A percentile compares a stretch with the other conserved stretches of the same genome.
Conservation (phyloP, 2,113 vertebrate species). For the Gymnocephalus cernua region DNA sequence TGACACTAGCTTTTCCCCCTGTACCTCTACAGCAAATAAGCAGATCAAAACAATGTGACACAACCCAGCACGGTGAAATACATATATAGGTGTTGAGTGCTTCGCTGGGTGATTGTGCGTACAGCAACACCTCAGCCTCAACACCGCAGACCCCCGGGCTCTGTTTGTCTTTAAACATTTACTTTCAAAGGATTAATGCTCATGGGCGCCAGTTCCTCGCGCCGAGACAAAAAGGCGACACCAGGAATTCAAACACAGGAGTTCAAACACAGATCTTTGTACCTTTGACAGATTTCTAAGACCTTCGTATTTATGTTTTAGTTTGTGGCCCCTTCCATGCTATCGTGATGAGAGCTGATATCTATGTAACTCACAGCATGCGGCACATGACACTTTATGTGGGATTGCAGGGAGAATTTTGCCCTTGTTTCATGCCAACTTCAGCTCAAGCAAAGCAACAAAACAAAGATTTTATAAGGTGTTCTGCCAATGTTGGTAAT, state of each 20-base stretch:
- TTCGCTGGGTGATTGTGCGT: constrained; percentile 57
- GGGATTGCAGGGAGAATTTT: constrained; percentile 7
- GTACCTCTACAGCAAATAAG: constrained; percentile 53
- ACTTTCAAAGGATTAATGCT: constrained; percentile 91
- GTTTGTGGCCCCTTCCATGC: constrained; percentile 58
- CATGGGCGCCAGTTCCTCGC: constrained; percentile 85
- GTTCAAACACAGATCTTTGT: constrained; percentile 81
- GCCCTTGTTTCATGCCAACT: constrained; percentile 35
- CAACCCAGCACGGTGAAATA: constrained; percentile 46
- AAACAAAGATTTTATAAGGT: constrained; percentile 1
- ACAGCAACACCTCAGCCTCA: constrained; percentile 77
- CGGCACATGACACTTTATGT: not conserved
- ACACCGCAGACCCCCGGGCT: constrained; percentile 78
- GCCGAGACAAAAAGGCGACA: constrained; percentile 94
- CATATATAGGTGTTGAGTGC: constrained; percentile 70
- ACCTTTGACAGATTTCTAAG: constrained; percentile 78
- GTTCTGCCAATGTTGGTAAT: constrained; percentile 23
- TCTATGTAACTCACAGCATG: constrained; percentile 39
- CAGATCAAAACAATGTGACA: constrained; percentile 72
- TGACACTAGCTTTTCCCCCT: constrained; percentile 30
- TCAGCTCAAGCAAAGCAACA: constrained; percentile 4
- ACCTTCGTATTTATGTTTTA: constrained; percentile 72
- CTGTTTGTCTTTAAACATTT: constrained; percentile 95
- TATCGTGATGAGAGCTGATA: constrained; percentile 65
- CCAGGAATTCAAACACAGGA: constrained; percentile 83